Evolutionary conservation across 2,113 vertebrate species (phyloP).

Genomic region (Lophius piscatorius): DNA sequence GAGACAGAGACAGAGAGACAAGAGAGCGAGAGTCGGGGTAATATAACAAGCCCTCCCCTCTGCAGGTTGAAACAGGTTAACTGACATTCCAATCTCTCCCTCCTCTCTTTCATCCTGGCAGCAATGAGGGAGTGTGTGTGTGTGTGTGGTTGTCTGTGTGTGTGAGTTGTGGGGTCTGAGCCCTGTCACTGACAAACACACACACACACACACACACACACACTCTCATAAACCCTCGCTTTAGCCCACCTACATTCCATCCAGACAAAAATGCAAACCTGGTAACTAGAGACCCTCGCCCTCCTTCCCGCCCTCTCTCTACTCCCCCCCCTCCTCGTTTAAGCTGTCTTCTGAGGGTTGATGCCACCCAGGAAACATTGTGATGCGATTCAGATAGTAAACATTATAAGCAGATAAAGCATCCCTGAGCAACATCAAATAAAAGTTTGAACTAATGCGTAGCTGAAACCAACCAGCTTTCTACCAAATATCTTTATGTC

Average conservation of each 20-base stretch:
- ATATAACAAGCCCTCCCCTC: constrained; percentile 44
- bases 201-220: constrained; percentile 31
- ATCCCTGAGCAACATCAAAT: no score
- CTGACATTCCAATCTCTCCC: constrained; percentile 66
- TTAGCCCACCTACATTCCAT: constrained; percentile 59
- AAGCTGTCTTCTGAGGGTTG: no score
- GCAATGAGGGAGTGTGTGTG: constrained; percentile 2
- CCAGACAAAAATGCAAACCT: constrained; percentile 44
- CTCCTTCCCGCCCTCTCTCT: background rate
- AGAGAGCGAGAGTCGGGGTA: background rate
- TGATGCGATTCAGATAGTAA: background rate
- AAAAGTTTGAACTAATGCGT: no score
- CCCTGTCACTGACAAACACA: constrained; percentile 27
- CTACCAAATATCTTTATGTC: no score
- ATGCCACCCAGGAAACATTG: constrained; percentile 4
- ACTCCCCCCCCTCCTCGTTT: background rate
- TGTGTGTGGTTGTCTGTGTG: constrained; percentile 5
- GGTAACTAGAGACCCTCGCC: constrained; percentile 31
- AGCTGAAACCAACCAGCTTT: no score
- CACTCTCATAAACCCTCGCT: constrained; percentile 9
- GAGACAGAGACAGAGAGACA: background rate
- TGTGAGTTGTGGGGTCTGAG: constrained; percentile 6
- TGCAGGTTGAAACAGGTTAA: constrained; percentile 72
- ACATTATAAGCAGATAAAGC: background rate
- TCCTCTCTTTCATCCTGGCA: constrained; percentile 32